Evolutionary conservation across 2,888 invertebrate genomes (phyloP).

Genomic region (Phrixothrix hirtus): DNA sequence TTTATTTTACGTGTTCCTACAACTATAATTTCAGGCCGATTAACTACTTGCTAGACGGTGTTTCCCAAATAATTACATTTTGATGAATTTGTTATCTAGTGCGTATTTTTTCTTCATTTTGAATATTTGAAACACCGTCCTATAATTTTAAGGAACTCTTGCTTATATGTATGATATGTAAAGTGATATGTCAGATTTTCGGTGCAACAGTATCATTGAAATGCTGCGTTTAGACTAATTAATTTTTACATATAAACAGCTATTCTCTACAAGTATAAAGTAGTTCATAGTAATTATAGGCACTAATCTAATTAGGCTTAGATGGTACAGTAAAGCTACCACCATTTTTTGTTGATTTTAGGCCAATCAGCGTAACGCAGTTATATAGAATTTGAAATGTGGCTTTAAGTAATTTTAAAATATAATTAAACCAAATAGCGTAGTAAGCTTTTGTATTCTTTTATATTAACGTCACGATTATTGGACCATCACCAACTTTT

Average conservation of each 20-base stretch:
- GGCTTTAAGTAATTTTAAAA: no score
- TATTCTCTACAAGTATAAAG: constrained; percentile 45
- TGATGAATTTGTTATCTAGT: no score
- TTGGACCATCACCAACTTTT: constrained; percentile 16
- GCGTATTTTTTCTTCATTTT: no score
- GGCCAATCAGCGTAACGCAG: constrained; percentile 26
- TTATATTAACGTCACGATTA: constrained; percentile 11
- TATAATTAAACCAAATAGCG: no score
- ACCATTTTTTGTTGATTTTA: constrained; percentile 38
- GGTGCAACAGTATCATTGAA: constrained; percentile 18
- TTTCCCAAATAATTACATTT: constrained; percentile 15
- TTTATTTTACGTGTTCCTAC: constrained; percentile 10
- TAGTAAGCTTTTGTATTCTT: no score
- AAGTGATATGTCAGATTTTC: constrained; percentile 30
- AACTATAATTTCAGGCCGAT: constrained; percentile 43
- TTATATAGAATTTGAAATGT: no score
- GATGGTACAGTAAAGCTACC: constrained; percentile 49
- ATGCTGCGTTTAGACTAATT: constrained; percentile 24
- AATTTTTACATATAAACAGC: constrained; percentile 30
- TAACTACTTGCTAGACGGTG: constrained; percentile 51
- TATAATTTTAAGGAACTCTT: constrained; percentile 24
- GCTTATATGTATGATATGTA: constrained; percentile 31
- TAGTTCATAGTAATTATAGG: constrained; percentile 45
- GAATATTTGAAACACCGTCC: constrained; percentile 25
- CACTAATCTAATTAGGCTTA: constrained; percentile 52